phyloP scores from a whole-genome alignment of 2,113 vertebrate genomes.

The Perca flavescens region DNA sequence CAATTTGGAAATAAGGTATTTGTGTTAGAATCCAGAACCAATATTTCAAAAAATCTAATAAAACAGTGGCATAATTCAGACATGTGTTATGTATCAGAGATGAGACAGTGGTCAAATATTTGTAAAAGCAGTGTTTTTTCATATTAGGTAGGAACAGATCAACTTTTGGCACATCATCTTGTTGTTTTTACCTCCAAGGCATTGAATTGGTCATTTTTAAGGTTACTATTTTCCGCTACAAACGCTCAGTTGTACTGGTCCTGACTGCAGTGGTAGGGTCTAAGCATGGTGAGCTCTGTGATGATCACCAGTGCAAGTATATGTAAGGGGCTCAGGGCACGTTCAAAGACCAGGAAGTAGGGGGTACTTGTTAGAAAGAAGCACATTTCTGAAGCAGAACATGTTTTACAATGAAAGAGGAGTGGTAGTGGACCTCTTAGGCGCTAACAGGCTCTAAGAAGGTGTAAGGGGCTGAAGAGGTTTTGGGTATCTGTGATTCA shows the following conservation, averaged over 20 bases:
- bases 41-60: background rate
- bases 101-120: constrained; percentile 4
- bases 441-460: constrained; percentile 49
- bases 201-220: constrained; percentile 21
- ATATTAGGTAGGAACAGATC: constrained; percentile 2
- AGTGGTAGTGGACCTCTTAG: background rate
- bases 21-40: background rate
- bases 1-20: background rate
- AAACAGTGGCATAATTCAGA: background rate
- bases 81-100: background rate
- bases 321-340: background rate
- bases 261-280: constrained; percentile 7
- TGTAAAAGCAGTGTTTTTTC: background rate
- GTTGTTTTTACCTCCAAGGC: constrained; percentile 10
- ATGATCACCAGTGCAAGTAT: constrained; percentile 34
- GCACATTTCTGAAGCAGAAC: constrained; percentile 22
- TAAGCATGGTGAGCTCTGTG: constrained; percentile 53
- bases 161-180: constrained; percentile 2
- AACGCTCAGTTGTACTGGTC: constrained; percentile 32
- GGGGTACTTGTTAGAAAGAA: background rate
- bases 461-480: constrained; percentile 2
- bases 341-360: background rate
- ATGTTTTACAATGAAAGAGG: constrained; percentile 2
- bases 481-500: constrained; percentile 9
- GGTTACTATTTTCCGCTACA: constrained; percentile 4